Percentiles rank a stretch among this genome's conserved stretches.
Conservation (phyloP, 2,113 vertebrate genomes). For the Callocephalon fimbriatum region DNA sequence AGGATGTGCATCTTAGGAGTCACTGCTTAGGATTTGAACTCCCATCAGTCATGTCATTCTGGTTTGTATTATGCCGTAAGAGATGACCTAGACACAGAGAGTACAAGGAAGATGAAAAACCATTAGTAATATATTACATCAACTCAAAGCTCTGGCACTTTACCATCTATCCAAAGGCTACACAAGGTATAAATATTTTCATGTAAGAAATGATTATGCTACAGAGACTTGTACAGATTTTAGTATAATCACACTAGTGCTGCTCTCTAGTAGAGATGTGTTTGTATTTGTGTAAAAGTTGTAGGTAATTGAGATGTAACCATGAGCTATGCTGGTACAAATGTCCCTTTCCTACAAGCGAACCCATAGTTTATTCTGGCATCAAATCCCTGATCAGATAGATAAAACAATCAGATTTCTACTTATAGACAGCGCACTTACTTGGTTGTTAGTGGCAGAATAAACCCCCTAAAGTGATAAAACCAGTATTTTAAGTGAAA, state of each 20-base stretch:
- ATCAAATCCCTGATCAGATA: background rate
- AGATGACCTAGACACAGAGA: background rate
- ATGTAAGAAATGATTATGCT: background rate
- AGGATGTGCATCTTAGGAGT: background rate
- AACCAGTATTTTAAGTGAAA: background rate
- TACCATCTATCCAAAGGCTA: background rate
- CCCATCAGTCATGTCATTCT: background rate
- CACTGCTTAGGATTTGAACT: background rate
- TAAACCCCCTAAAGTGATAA: background rate
- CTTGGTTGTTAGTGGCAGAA: background rate
- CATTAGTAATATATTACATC: background rate
- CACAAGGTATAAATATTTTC: background rate
- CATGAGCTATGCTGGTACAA: background rate
- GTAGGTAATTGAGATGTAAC: background rate
- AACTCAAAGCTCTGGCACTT: background rate
- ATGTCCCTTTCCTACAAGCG: background rate
- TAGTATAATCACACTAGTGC: background rate
- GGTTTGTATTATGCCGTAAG: background rate
- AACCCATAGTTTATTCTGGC: background rate
- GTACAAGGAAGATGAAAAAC: background rate
- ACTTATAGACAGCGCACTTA: background rate
- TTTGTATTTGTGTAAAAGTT: background rate
- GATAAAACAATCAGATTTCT: background rate
- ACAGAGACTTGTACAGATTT: background rate
- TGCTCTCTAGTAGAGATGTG: background rate